phyloP scores from a whole-genome alignment of 2,888 invertebrate genomes.

The Leucophenga montana region DNA sequence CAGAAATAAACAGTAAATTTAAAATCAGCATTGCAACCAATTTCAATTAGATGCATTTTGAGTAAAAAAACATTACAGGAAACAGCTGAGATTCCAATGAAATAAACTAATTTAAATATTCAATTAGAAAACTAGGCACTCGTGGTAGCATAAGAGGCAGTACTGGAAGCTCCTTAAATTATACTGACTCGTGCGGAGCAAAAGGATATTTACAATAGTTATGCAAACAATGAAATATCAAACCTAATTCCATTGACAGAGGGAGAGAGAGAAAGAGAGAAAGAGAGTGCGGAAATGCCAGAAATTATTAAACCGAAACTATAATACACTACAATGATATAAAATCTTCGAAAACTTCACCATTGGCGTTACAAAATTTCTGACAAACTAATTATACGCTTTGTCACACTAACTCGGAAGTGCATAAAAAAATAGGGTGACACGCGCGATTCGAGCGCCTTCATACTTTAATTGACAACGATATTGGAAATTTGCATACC shows the following conservation, averaged over 20 bases:
- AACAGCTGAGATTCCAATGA: background rate
- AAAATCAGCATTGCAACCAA: too few species aligned
- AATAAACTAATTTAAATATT: constrained; percentile 7
- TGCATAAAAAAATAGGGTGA: constrained; percentile 44
- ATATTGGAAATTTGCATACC: constrained; percentile 51
- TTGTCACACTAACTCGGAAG: too few species aligned
- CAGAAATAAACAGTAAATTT: too few species aligned
- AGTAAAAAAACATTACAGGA: background rate
- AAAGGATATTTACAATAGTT: background rate
- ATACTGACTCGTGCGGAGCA: too few species aligned
- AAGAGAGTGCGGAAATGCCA: background rate
- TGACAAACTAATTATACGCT: too few species aligned
- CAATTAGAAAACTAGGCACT: background rate
- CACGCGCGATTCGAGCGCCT: constrained; percentile 35
- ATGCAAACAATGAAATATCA: constrained; percentile 24
- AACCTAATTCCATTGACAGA: constrained; percentile 12
- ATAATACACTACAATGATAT: too few species aligned
- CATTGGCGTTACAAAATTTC: too few species aligned
- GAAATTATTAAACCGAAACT: too few species aligned
- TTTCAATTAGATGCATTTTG: too few species aligned
- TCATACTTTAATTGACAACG: constrained; percentile 42
- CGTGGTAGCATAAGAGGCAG: too few species aligned
- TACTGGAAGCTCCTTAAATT: too few species aligned
- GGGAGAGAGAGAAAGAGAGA: background rate
- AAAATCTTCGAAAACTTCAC: too few species aligned